Evolutionary conservation across 2,888 invertebrate genomes (phyloP), one percentile per base, ranked within the genome.

Genomic region (Nomada goodeniana): DNA sequence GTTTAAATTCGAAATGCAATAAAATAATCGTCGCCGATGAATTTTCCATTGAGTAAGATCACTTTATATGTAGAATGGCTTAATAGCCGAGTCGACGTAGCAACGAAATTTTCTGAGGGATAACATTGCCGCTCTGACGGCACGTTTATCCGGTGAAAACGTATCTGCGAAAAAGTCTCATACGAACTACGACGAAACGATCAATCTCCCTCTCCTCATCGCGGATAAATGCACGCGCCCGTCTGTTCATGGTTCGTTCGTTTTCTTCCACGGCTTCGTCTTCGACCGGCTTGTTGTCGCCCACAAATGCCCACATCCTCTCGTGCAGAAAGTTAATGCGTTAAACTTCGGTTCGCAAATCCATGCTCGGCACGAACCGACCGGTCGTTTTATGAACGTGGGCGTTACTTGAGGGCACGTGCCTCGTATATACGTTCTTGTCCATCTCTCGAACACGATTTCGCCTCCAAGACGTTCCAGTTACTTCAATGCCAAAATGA

Each of bases 331-430:
- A 88, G 88, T 90, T 90, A 90, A 89, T 90, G 90, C 90, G 89
- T 92, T 88, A 88, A 90, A 91, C 90, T 91, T 90, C 83, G 82
- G 87, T 92, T 92, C 91, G 92, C 91, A 92, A 92, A 92, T 92
- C 91, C 91, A 92, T 92, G 92, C 90, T 85, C 76, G 88, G 83
- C 87, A 87, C 83, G 83, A 77, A 85, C 74, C 78, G 67, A 81
- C 77, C 83, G 85, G 82, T 76, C 75, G 85, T 84, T 79, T 86
- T 87, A 89, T 89, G 86, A 91, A 91, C 88, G 92, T 92, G 78
- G 91, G 91, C 90, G 90, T 90, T 83, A 86, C 89, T 86, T 83
- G 84, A 88, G 91, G 91, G 89, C 91, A 91, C 91, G 91, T 91
- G 91, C 91, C 70, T 61, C 90, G 78, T 72, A 82, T 76, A 73